Base-by-base conservation (phyloP, 1,140 invertebrate genomes). In the Zophobas morio region DNA sequence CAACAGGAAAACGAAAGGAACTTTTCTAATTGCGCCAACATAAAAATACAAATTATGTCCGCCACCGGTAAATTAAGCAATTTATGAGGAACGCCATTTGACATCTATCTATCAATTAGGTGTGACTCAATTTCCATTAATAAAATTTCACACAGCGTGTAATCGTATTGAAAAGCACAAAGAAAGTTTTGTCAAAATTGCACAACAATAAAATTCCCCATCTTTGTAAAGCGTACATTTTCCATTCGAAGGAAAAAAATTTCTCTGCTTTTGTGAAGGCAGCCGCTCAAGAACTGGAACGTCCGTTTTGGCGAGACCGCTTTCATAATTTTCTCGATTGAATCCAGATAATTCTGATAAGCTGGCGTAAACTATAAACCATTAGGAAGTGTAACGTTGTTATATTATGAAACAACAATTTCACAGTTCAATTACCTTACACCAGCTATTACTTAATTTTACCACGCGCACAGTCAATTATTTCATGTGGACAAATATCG, bases 401-500 rank as follows among this genome's bases (percentile, higher is more conserved):
- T 8, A 1, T 32, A 42, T 66, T 66, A 66, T 66, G 60, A 66
- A 66, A 66, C 32, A 66, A 39, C 60, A 66, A 66, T 66, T 66
- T 66, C 60, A 66, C 60, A 66, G 60, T 66, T 66, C 60, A 66
- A 66, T 66, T 66, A 66, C 60, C 60, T 66, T 33, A 2, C 20
- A 20, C 49, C 49, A 51, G 2, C 49, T 4, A 20, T 51, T 51
- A 51, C 49, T 51, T 51, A 51, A 51, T 51, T 51, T 51, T 51
- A 20, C 6, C 49, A 51, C 4, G 6, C 6, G n/a, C n/a, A 51
- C 49, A 20, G 49, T 51, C 37, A 66, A 63, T 57, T 60, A 60
- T 36, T 60, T 60, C 54, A 57, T 33, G 8, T 3, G 42, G 8
- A 46, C 3, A 8, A 46, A 46, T 46, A 46, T 8, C 42, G 42